Base-by-base conservation (phyloP, 2,797 vertebrate species). In the Smutsia temminckii region DNA sequence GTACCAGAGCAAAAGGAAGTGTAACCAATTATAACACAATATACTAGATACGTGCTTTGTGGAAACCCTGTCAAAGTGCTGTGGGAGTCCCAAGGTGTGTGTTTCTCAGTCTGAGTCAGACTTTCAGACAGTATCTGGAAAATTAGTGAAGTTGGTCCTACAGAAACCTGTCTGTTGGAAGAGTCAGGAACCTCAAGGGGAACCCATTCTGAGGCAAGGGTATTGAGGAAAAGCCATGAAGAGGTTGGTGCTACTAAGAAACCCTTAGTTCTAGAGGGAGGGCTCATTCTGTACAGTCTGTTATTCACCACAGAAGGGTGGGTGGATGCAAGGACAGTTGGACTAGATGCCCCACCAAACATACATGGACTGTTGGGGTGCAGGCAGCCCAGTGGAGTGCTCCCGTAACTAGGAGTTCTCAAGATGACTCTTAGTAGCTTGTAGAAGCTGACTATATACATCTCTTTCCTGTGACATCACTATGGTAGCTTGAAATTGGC, bases 291-390 rank as follows among this genome's bases (percentile, higher is more conserved):
- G 12, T 79, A 2, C 1, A 21, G 27, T 40, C 10, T 78, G 5
- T 29, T 49, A 17, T 74, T 18, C 59, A 1, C 25, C 61, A 53
- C 49, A 21, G 32, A 77, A 16, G 32, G 17, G 2, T 20, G 23
- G 34, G 16, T 25, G 32, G 57, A 90, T 6, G 12, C 8, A 83
- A 74, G 32, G 34, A 42, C 4, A 55, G 11, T 14, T 59, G 25
- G 51, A 51, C 13, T 53, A 17, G 6, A 55, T 74, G 6, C 23
- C 53, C 29, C 0, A 1, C 21, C 84, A 59, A 40, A 37, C 1
- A 5, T 3, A 12, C 0, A 1, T 49, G n/a, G 42, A 17, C 32
- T 18, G 32, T 14, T 12, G 42, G 71, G n/a, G 12, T 27, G 1
- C 14, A 77, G 34, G 32, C 1, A 57, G 20, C 23, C 51, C 9